Evolutionary conservation across 2,113 vertebrate genomes (phyloP), one percentile per base, ranked within the genome.

Genomic region (Bagarius yarrelli): DNA sequence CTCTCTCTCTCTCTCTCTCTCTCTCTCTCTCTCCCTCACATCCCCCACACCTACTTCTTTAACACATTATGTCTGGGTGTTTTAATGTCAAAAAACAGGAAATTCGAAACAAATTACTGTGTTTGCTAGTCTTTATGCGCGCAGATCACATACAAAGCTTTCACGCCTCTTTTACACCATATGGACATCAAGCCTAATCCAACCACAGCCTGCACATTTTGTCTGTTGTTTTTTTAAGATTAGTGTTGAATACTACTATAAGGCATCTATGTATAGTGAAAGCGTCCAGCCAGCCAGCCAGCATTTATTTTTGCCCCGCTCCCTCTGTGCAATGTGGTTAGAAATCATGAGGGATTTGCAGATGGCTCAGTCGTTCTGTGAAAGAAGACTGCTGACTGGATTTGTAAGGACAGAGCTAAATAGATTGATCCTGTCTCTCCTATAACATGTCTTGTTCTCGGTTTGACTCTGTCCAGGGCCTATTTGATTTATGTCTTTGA

Each of bases 381-480:
- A 55, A 36, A 76, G 25, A 81, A 75, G 82, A 83, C 75, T 69
- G 55, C 67, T 59, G 69, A 59, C 59, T 81, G 69, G 79, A 79
- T 83, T 76, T 81, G 82, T 69, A 81, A 77, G 50, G 78, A 81
- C 82, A 61, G 75, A 78, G 59, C 79, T 83, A 81, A 86, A 86
- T 67, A 64, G 79, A 86, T 81, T 83, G 79, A 86, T 83, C 69
- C 74, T 56, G 27, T 84, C 76, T 79, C 36, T 32, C 82, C 47
- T 36, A 64, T 60, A 50, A 64, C 80, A 76, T 78, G 55, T 61
- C 77, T 72, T 55, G 21, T 53, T 77, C 1, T 30, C 30, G 67
- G 57, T 57, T 30, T 12, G 63, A 44, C 66, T 84, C 70, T 25
- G 19, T 82, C 64, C 77, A 70, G 75, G 76, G 61, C 61, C 36